Conservation (phyloP, 2,797 vertebrate genomes). For the Distichodus sexfasciatus region DNA sequence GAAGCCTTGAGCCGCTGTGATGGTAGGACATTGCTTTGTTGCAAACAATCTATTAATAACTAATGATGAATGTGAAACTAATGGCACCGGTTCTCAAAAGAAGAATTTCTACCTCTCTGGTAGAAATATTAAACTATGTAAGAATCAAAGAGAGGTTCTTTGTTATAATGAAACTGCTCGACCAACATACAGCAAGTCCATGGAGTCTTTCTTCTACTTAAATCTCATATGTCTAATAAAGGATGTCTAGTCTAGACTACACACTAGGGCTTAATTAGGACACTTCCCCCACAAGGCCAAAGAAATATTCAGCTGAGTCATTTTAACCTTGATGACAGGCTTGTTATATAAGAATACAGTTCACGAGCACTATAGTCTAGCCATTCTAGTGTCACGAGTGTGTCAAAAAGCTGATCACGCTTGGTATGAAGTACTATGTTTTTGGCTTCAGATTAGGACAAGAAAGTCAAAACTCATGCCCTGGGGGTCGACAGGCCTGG, state of each 20-base stretch:
- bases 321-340: slow-evolving; percentile 20
- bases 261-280: neutral
- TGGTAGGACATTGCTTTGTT: too few relatives aligned
- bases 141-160: neutral
- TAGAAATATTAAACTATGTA: too few relatives aligned
- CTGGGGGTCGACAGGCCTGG: too few relatives aligned
- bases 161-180: neutral
- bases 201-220: neutral
- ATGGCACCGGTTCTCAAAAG: too few relatives aligned
- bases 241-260: slow-evolving; percentile 19
- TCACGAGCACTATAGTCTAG: neutral
- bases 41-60: too few relatives aligned
- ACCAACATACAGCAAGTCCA: neutral
- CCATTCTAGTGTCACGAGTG: neutral
- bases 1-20: neutral
- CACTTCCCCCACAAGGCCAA: slow-evolving; percentile 8
- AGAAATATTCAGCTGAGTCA: slow-evolving; percentile 9
- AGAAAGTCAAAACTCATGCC: too few relatives aligned
- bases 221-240: neutral
- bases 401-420: too few relatives aligned
- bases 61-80: too few relatives aligned
- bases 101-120: too few relatives aligned
- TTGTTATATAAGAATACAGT: neutral
- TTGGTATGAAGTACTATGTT: too few relatives aligned
- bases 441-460: too few relatives aligned